Percentiles rank a stretch among this genome's conserved stretches.
These are phyloP conservation scores for Ormyrus thymus DNA, from an alignment of 2,888 invertebrate species.

Conservation along the genomic window DNA sequence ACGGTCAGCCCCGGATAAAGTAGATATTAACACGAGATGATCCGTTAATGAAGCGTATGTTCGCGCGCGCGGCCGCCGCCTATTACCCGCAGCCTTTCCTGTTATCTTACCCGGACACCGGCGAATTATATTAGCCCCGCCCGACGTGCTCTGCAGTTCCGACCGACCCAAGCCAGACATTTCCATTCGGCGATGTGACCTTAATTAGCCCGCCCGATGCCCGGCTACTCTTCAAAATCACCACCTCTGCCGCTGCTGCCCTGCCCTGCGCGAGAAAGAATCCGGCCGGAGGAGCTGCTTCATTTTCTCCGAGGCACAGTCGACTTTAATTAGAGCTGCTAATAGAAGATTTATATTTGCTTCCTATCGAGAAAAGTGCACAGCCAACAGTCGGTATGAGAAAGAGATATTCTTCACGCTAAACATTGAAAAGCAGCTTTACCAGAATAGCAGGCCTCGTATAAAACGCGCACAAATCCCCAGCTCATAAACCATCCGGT, in stretches of 20 bases:
- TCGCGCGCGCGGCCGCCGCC: conserved; percentile 66
- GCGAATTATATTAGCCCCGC: conserved; percentile 69
- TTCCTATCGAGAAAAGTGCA: no score
- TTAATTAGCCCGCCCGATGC: conserved; percentile 49
- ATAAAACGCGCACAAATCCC: neutral
- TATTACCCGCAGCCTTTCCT: conserved; percentile 73
- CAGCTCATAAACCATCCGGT: neutral
- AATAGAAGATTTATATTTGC: no score
- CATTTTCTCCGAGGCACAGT: no score
- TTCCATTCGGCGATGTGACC: conserved; percentile 59
- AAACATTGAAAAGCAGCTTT: no score
- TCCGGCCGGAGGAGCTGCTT: no score
- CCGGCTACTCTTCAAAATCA: neutral
- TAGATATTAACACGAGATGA: conserved; percentile 76
- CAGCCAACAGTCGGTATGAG: no score
- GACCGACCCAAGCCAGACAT: conserved; percentile 58
- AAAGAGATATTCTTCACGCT: no score
- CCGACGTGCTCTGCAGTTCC: conserved; percentile 2
- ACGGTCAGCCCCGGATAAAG: conserved; percentile 75
- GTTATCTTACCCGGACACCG: conserved; percentile 74
- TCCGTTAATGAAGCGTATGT: conserved; percentile 76
- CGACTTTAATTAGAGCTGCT: no score
- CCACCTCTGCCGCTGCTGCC: no score
- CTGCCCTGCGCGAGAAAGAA: no score
- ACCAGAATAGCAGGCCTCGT: no score